Base-by-base conservation (phyloP, 2,888 invertebrate genomes). In the Pedicia rivosa region DNA sequence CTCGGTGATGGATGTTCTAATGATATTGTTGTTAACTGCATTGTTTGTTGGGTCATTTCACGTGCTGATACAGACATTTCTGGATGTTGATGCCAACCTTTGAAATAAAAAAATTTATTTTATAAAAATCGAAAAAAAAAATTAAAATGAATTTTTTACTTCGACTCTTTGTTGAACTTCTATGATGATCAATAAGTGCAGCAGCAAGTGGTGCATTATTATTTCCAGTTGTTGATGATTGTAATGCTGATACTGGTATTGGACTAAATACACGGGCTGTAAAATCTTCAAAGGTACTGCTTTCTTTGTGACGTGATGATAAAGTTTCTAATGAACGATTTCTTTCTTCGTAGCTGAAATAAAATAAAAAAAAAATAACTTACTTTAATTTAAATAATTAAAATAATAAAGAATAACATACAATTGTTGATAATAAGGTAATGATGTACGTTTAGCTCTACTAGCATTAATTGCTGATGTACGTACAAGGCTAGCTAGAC, bases 381-480 rank as follows among this genome's bases (percentile, higher is more conserved):
- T n/a, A n/a, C n/a, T n/a, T n/a, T n/a, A n/a, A 39, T 37, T 33
- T 14, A 17, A 28, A 1, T 28, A 32, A 34, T 20, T 20, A n/a
- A 7, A 25, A 35, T 42, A 16, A 33, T 27, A 25, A 10, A 28
- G 37, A 42, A 27, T 14, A 10, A 66, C 76, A 70, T 69, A 86
- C 83, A 81, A 84, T 59, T 90, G 84, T 62, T 88, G 88, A 65
- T 84, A 94, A 50, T 82, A 77, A 49, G 86, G 79, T 60, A 94
- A 70, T 35, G 84, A 81, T 40, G 86, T 80, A 45, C 95, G 74
- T 56, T 91, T 90, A 2, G 87, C 81, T 43, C 92, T 74, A 47
- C 92, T 92, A 37, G 92, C 95, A 54, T 84, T 82, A 43, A 91
- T 72, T 36, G 91, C 92, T 19, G 94, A 90, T 36, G 84, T 78